Base-by-base conservation (phyloP, 2,888 invertebrate genomes). In the Stenchaetothrips biformis region DNA sequence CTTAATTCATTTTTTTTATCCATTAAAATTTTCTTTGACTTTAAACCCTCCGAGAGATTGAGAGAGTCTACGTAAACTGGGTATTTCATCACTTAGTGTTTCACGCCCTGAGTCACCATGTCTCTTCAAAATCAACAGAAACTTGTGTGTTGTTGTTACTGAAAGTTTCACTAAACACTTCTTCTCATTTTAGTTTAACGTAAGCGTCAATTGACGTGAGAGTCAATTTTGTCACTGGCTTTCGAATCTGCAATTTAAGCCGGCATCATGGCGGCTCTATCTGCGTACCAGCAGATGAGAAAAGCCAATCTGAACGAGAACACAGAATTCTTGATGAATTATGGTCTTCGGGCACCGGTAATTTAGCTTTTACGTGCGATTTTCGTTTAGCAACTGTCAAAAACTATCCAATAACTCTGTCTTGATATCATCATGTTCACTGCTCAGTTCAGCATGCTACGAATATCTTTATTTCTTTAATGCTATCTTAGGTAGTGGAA, bases 271-370 rank as follows among this genome's bases (percentile, higher is more conserved):
- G 67, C 67, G 21, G 25, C 11, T n/a, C 25, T 74, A 2, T 74
- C 67, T 21, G 67, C 67, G 7, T 74, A 74, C 25, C 21, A 74
- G 25, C 67, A 2, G 7, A 25, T 74, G 25, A 25, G 67, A 21
- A 74, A 11, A 25, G 67, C 67, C 25, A 74, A 74, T 25, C 25
- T 74, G 25, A 74, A 21, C 25, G 67, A 74, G 7, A 74, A 74
- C 25, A 74, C 21, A 21, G 25, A 74, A 11, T 74, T 74, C 11
- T 21, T 74, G 67, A 74, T 9, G 25, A 11, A 74, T 21, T 74
- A 74, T 74, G 67, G 67, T 7, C 25, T 74, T 74, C 67, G 25
- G 25, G 67, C 67, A 8, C 67, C 67, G 67, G 67, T 74, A 74
- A 74, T 74, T 25, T 21, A 25, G 25, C 67, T 7, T 16, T 74